Conservation (phyloP, 1,140 invertebrate genomes). For the Mylabris phalerata region DNA sequence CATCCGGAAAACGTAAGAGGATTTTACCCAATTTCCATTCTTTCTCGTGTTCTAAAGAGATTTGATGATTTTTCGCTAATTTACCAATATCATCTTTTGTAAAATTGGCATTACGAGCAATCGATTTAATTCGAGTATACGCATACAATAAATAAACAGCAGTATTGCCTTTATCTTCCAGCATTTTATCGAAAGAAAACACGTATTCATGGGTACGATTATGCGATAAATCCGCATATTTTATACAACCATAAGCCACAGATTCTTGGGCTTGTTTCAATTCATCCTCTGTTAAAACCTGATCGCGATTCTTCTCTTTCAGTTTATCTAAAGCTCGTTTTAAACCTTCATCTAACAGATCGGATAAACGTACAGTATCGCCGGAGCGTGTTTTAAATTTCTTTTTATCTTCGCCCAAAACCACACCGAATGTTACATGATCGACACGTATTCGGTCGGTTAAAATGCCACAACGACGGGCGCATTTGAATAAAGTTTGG, state of each 20-base stretch:
- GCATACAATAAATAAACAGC: constrained; percentile 97
- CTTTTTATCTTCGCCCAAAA: constrained; percentile 97
- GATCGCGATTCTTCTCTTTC: constrained; percentile 83
- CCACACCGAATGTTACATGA: constrained; percentile 94
- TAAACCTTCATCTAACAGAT: constrained; percentile 93
- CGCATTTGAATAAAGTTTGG: constrained; percentile 65
- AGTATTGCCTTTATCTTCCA: constrained; percentile 98
- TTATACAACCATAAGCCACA: constrained; percentile 97
- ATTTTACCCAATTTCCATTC: constrained; percentile 94
- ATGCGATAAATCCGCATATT: constrained; percentile 95
- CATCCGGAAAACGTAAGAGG: constrained; percentile 79
- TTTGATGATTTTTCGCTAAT: constrained; percentile 47
- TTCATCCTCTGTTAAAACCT: constrained; percentile 78
- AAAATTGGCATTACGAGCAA: constrained; percentile 72
- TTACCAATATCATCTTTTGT: constrained; percentile 50
- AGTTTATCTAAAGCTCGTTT: constrained; percentile 79
- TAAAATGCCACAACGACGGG: constrained; percentile 59
- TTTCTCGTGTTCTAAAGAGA: constrained; percentile 79
- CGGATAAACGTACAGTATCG: constrained; percentile 84
- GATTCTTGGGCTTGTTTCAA: constrained; percentile 78
- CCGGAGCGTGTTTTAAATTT: constrained; percentile 99
- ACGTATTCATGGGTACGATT: constrained; percentile 93
- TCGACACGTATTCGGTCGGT: constrained; percentile 63
- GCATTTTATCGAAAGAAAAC: constrained; percentile 99
- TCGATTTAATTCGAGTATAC: constrained; percentile 88